phyloP scores from a whole-genome alignment of 2,113 vertebrate genomes.

The Thamnaconus septentrionalis region DNA sequence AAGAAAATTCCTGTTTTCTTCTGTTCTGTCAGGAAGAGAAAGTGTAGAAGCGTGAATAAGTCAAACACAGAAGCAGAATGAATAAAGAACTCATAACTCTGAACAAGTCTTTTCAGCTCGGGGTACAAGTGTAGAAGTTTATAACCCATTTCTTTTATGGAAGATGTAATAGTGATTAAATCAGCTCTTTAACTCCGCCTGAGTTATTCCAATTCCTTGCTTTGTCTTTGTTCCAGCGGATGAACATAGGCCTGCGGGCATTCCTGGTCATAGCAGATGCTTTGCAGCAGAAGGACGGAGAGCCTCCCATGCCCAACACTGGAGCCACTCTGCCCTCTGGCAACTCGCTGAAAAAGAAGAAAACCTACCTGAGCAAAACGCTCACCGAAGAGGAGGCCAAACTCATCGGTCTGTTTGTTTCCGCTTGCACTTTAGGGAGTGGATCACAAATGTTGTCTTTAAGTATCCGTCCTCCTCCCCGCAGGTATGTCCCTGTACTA shows the following conservation, averaged over 20 bases:
- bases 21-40: slow-evolving; percentile 7
- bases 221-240: slow-evolving; percentile 79
- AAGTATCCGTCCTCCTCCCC: slow-evolving; percentile 31
- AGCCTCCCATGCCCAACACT: slow-evolving; percentile 99
- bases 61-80: neutral
- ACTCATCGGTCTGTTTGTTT: slow-evolving; percentile 83
- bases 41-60: slow-evolving; percentile 2
- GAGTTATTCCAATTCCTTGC: neutral
- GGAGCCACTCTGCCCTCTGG: slow-evolving; percentile 95
- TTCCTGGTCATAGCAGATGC: slow-evolving; percentile 98
- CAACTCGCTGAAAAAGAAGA: slow-evolving; percentile 97
- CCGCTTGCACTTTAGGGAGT: neutral
- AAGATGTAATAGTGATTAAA: too few relatives aligned
- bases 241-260: slow-evolving; percentile 97
- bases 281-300: slow-evolving; percentile 96
- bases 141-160: too few relatives aligned
- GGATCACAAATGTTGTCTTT: neutral
- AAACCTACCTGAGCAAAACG: slow-evolving; percentile 97
- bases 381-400: slow-evolving; percentile 98
- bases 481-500: slow-evolving; percentile 98
- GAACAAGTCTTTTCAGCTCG: too few relatives aligned
- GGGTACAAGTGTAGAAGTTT: too few relatives aligned
- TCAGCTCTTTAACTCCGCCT: too few relatives aligned
- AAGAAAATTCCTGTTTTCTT: slow-evolving; percentile 20
- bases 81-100: neutral